Evolutionary conservation across 1,140 invertebrate genomes (phyloP).

Genomic region (Megalopta genalis): DNA sequence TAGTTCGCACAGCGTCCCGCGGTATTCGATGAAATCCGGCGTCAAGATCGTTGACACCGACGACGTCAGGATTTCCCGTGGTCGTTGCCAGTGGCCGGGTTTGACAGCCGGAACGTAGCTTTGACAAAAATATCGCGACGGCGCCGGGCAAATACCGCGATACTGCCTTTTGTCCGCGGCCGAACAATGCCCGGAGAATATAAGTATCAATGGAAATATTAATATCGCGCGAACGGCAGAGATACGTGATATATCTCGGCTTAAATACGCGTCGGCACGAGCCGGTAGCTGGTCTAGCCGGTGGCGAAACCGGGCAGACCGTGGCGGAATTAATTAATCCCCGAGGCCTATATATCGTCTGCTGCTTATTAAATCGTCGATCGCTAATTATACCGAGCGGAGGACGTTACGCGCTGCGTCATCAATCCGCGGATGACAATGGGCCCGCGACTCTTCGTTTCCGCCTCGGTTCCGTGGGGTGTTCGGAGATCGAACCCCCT

Average conservation of each 20-base stretch:
- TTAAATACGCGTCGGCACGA: constrained; percentile 33
- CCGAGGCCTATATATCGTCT: constrained; percentile 27
- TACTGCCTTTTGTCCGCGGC: not conserved
- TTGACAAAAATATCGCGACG: constrained; percentile 36
- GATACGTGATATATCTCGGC: constrained; percentile 32
- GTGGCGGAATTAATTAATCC: constrained; percentile 57
- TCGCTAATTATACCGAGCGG: constrained; percentile 50
- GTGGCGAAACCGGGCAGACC: constrained; percentile 12
- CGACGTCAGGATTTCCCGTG: constrained; percentile 1
- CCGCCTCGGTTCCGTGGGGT: not conserved
- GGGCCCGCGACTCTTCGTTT: not conserved
- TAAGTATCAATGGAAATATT: constrained; percentile 44
- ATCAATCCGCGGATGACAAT: constrained; percentile 37
- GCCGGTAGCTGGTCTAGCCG: not conserved
- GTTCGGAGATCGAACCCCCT: no score
- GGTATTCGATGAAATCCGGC: not conserved
- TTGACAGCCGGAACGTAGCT: constrained; percentile 20
- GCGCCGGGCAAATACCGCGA: constrained; percentile 19
- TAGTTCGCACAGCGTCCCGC: no score
- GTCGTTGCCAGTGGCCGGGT: not conserved
- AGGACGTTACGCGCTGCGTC: constrained; percentile 35
- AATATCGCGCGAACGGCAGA: constrained; percentile 28
- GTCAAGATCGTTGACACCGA: not conserved
- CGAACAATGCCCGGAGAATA: constrained; percentile 27
- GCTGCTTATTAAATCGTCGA: constrained; percentile 54